Base-by-base conservation (phyloP, 2,113 vertebrate genomes). In the Tympanuchus pallidicinctus region DNA sequence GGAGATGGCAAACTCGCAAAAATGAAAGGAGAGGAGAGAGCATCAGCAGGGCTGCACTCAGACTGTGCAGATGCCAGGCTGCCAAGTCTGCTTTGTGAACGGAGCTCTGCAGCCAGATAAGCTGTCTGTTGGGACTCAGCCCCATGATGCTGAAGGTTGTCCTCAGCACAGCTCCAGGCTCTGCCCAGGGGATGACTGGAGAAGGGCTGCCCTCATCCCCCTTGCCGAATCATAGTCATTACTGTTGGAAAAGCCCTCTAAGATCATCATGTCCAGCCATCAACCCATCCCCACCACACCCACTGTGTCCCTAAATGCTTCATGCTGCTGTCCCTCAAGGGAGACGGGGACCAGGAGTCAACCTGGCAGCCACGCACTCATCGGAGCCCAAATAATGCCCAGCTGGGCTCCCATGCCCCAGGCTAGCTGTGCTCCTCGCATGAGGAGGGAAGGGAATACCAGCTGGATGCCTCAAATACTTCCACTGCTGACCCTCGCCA, bases 381-480 rank as follows among this genome's bases (percentile, higher is more conserved):
- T 30, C 16, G 38, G 7, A 32, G 18, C 30, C 77, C 52, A 50
- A 3, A 13, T 4, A 2, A 0, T 1, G 45, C 36, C 70, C 40
- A 30, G 69, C 38, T 30, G 25, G 48, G 64, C 59, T 75, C 40
- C 60, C 11, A 2, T 34, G 66, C 40, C 70, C 42, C 5, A 8
- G 59, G 87, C 63, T 86, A 82, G 54, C 86, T 3, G 2, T 19
- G 80, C 61, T 6, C 61, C 84, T 81, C 10, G 9, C 63, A 66
- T 0, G 0, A 66, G 3, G 50, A 91, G 27, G 1, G 87, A 89
- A 92, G 85, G 61, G 85, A 83, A 88, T 27, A 87, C 87, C 87
- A 87, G 75, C 78, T 21, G 25, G 87, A 96, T 78, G 82, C 66
- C 82, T 86, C 89, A 59, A 64, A 92, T 86, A 13, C 48, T 67